Conservation (phyloP, 2,888 invertebrate species). For the Pterobdella sp. region DNA sequence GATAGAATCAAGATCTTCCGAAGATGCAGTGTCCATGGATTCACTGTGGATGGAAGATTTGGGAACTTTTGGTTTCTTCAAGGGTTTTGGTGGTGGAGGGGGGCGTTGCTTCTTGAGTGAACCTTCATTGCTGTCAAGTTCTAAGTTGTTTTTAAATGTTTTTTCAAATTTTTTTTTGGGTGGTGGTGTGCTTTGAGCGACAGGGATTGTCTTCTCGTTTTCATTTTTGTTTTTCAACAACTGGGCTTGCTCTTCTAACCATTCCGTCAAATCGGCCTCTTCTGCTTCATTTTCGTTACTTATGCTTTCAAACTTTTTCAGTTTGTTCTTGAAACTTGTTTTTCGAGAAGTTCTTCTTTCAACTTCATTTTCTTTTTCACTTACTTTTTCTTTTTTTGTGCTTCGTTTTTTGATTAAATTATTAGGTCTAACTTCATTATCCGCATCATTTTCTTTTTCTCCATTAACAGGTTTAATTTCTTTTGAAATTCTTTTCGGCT, state of each 20-base stretch:
- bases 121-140: not conserved
- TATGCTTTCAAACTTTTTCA: constrained; percentile 7
- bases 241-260: constrained; percentile 36
- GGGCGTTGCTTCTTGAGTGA: constrained; percentile 10
- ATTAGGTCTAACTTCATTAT: not conserved
- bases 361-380: not conserved
- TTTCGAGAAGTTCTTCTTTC: not conserved
- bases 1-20: constrained; percentile 10
- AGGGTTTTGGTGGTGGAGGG: constrained; percentile 32
- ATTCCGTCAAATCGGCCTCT: constrained; percentile 32
- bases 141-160: not conserved
- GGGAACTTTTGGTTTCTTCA: constrained; percentile 11
- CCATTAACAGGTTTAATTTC: not conserved
- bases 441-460: not conserved
- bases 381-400: not conserved
- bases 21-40: not conserved
- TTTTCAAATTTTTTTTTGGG: constrained; percentile 14
- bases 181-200: constrained; percentile 32
- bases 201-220: constrained; percentile 21
- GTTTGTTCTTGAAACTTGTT: not conserved
- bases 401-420: constrained; percentile 3
- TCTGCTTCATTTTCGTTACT: not conserved
- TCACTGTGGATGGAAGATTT: not conserved
- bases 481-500: constrained; percentile 22
- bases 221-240: constrained; percentile 28